Conservation (phyloP, 1,140 invertebrate species). For the Globodera rostochiensis region DNA sequence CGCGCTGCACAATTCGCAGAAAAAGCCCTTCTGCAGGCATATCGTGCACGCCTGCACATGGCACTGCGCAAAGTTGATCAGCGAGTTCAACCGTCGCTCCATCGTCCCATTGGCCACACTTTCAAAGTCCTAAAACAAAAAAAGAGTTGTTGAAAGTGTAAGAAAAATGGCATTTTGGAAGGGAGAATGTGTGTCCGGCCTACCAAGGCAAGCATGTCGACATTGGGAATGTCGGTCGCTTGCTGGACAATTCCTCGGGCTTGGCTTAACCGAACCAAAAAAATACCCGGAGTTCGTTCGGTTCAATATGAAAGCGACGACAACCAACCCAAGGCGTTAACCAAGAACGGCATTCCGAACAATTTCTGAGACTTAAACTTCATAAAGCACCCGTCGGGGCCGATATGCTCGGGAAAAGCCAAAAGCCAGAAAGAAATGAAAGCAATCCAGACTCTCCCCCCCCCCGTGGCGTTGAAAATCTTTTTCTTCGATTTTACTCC, state of each 20-base stretch:
- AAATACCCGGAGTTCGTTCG: no score
- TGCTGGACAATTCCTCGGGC: no score
- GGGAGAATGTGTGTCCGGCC: no score
- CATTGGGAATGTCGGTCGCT: no score
- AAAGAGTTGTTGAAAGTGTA: background rate
- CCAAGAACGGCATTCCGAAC: background rate
- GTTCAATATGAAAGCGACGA: no score
- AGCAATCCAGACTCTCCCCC: no score
- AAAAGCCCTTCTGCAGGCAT: slow-evolving; percentile 68
- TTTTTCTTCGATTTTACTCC: slow-evolving; percentile 22
- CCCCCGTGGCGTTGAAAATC: background rate
- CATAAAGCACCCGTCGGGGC: no score
- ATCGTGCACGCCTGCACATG: slow-evolving; percentile 67
- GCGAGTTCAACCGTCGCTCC: slow-evolving; percentile 60
- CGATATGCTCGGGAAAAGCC: no score
- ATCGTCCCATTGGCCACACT: slow-evolving; percentile 59
- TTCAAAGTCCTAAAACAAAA: slow-evolving; percentile 52
- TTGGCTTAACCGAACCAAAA: no score
- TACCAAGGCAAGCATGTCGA: no score
- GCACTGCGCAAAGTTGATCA: slow-evolving; percentile 65
- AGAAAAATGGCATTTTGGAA: background rate
- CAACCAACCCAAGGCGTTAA: no score
- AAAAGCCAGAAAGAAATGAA: no score
- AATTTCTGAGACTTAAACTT: background rate
- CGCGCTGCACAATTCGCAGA: slow-evolving; percentile 67